Conservation (phyloP, 2,797 vertebrate genomes). For the Aplochiton taeniatus region DNA sequence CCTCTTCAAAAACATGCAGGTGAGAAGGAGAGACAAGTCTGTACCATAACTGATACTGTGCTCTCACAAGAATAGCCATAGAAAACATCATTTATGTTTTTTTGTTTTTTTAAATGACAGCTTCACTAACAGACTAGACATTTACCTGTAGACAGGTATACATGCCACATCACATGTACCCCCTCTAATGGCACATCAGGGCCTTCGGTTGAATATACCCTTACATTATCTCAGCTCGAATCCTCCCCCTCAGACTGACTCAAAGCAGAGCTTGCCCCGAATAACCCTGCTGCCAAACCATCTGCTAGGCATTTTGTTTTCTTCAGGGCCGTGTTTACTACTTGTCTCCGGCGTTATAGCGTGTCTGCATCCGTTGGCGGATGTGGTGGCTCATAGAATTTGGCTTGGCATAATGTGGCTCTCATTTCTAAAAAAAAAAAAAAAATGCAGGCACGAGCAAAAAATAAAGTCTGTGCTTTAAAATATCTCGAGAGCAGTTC, state of each 20-base stretch:
- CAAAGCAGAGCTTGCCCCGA: neutral
- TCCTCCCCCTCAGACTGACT: too few species aligned
- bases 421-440: constrained; percentile 21
- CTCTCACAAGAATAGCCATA: neutral
- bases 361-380: constrained; percentile 9
- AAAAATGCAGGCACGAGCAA: neutral
- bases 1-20: constrained; percentile 92
- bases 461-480: constrained; percentile 8
- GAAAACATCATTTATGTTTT: neutral
- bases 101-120: neutral
- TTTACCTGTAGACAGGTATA: neutral
- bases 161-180: neutral
- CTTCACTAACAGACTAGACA: neutral
- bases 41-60: neutral
- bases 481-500: constrained; percentile 7
- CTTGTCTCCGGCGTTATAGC: constrained; percentile 26
- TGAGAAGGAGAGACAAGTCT: constrained; percentile 60
- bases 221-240: neutral
- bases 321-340: constrained; percentile 3
- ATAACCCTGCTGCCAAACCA: neutral
- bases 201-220: neutral
- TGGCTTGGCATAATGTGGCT: constrained; percentile 29
- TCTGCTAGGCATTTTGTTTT: constrained; percentile 22
- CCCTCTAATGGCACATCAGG: neutral
- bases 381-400: constrained; percentile 29